Conservation (phyloP, 2,888 invertebrate species). For the Punctoribates punctum region DNA sequence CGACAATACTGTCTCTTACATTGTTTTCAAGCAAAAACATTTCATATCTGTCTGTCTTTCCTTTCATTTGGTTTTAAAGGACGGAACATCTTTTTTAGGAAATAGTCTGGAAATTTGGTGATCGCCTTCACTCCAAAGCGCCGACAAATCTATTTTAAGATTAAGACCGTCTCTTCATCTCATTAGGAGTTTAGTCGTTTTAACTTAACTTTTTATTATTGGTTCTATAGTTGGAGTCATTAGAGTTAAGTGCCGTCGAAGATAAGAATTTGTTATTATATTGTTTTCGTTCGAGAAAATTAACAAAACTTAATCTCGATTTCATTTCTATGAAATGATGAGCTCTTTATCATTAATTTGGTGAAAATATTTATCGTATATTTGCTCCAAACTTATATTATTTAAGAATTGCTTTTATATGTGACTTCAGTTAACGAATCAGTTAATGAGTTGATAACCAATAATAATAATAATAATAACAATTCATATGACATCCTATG, state of each 20-base stretch:
- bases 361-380: background rate
- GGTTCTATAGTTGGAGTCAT: background rate
- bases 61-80: background rate
- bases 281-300: background rate
- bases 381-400: background rate
- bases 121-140: background rate
- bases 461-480: background rate
- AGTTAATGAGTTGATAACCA: background rate
- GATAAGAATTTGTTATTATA: background rate
- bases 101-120: background rate
- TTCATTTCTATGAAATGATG: background rate
- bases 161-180: background rate
- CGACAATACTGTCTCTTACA: background rate
- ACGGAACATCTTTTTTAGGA: background rate
- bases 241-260: background rate
- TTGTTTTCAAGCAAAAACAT: background rate
- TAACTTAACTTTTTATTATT: background rate
- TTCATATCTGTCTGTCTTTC: constrained; percentile 1
- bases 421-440: background rate
- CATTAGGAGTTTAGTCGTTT: background rate
- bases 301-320: background rate
- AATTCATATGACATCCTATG: background rate
- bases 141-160: background rate
- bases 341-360: background rate
- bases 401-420: background rate